These are phyloP conservation scores for Drosophila lacicola DNA, from an alignment of 2,888 invertebrate species.

Conservation along the genomic window DNA sequence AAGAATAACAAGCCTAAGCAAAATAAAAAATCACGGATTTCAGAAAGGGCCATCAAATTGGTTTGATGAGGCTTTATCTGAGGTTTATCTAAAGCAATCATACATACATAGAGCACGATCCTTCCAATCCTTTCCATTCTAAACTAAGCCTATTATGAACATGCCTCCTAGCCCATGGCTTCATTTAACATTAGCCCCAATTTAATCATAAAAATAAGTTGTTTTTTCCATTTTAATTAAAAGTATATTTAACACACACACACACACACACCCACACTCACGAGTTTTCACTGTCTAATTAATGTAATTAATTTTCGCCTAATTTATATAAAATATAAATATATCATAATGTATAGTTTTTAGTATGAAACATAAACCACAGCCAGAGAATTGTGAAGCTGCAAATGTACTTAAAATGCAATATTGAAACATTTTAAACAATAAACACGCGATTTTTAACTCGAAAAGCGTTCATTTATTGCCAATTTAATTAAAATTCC, in stretches of 20 bases:
- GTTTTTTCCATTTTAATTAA: constrained; percentile 10
- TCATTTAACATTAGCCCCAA: constrained; percentile 23
- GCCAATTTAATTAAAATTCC: background rate
- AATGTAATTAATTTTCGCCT: constrained; percentile 59
- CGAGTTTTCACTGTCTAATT: constrained; percentile 43
- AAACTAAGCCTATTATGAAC: constrained; percentile 42
- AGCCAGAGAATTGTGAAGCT: constrained; percentile 33
- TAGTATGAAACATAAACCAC: constrained; percentile 6
- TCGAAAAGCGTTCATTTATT: constrained; percentile 28
- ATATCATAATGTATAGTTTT: constrained; percentile 54
- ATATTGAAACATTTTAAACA: constrained; percentile 60
- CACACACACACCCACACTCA: constrained; percentile 8
- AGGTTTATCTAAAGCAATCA: constrained; percentile 21
- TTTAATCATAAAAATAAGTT: constrained; percentile 11
- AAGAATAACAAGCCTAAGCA: constrained; percentile 10
- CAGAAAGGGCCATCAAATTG: background rate
- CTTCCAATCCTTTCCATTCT: constrained; percentile 53
- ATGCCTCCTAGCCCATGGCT: constrained; percentile 69
- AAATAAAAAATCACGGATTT: constrained; percentile 8
- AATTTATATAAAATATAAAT: constrained; percentile 53
- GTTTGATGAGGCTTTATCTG: too few relatives aligned
- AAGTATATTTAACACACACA: background rate
- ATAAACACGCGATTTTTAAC: constrained; percentile 74
- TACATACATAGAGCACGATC: constrained; percentile 33
- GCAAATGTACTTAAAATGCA: constrained; percentile 66